Percentiles rank a stretch among this genome's conserved stretches.
These are phyloP conservation scores for Zaprionus gabonicus DNA, from an alignment of 1,140 invertebrate species.

Conservation along the genomic window DNA sequence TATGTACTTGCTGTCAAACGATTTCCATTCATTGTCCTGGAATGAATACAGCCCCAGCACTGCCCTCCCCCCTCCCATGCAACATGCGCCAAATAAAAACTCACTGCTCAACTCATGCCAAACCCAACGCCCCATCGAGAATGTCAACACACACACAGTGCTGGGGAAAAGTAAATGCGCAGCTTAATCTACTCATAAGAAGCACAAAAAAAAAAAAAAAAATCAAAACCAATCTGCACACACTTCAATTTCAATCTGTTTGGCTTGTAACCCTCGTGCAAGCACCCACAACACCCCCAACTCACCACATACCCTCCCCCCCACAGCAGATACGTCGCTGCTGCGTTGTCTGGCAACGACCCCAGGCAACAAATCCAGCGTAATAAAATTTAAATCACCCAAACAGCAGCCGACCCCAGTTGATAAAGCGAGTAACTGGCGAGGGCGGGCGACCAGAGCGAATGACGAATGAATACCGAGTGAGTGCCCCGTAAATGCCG, in stretches of 20 bases:
- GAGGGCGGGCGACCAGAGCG: slow-evolving; percentile 27
- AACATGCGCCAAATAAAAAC: too few species aligned
- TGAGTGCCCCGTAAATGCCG: neutral
- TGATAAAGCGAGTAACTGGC: slow-evolving; percentile 31
- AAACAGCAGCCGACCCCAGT: slow-evolving; percentile 31
- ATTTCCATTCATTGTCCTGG: slow-evolving; percentile 69
- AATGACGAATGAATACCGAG: slow-evolving; percentile 29
- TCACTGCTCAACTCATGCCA: neutral
- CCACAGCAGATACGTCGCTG: neutral
- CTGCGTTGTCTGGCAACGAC: slow-evolving; percentile 11
- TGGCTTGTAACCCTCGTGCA: slow-evolving; percentile 2
- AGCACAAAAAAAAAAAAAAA: neutral
- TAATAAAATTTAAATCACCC: slow-evolving; percentile 84
- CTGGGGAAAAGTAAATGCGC: slow-evolving; percentile 62
- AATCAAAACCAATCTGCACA: slow-evolving; percentile 74
- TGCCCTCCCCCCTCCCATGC: neutral
- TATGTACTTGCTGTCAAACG: slow-evolving; percentile 17
- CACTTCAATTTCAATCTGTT: slow-evolving; percentile 73
- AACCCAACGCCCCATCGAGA: slow-evolving; percentile 34
- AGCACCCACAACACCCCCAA: neutral
- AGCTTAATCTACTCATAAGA: slow-evolving; percentile 62
- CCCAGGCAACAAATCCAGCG: slow-evolving; percentile 51
- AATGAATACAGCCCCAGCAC: slow-evolving; percentile 14
- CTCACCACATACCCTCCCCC: neutral
- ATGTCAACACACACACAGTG: slow-evolving; percentile 59